A percentile compares a stretch with the other conserved stretches of the same genome.
Conservation (phyloP, 2,113 vertebrate genomes). For the Cyprinodon variegatus region DNA sequence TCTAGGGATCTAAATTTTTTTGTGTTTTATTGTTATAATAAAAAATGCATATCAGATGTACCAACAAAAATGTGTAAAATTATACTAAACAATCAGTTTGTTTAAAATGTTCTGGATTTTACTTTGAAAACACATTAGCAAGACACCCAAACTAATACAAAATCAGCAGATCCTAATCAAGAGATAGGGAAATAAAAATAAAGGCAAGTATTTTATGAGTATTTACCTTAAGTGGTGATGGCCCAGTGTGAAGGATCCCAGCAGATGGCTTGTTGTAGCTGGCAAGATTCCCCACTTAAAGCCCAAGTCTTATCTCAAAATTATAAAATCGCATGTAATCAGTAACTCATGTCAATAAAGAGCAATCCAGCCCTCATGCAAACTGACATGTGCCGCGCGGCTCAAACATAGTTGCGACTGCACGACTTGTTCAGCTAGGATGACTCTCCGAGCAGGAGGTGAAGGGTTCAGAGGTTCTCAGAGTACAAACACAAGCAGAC, state of each 20-base stretch:
- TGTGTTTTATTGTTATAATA: not conserved
- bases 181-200: not conserved
- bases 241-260: constrained; percentile 19
- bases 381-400: not conserved
- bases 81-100: too few relatives aligned
- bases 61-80: too few relatives aligned
- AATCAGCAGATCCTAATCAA: not conserved
- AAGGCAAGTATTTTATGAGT: not conserved
- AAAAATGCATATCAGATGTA: too few relatives aligned
- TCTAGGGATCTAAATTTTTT: not conserved
- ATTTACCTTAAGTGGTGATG: constrained; percentile 62
- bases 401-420: constrained; percentile 9
- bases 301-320: constrained; percentile 60
- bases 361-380: not conserved
- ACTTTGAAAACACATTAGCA: not conserved
- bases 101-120: too few relatives aligned
- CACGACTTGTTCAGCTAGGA: constrained; percentile 14
- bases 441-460: constrained; percentile 1
- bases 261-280: constrained; percentile 15
- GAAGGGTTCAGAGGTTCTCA: constrained; percentile 40
- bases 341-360: constrained; percentile 75
- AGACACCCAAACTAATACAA: not conserved
- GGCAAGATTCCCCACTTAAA: constrained; percentile 73
- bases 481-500: constrained; percentile 38
- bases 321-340: constrained; percentile 68